phyloP scores from a whole-genome alignment of 1,140 invertebrate species.

The Hylaeus anthracinus region DNA sequence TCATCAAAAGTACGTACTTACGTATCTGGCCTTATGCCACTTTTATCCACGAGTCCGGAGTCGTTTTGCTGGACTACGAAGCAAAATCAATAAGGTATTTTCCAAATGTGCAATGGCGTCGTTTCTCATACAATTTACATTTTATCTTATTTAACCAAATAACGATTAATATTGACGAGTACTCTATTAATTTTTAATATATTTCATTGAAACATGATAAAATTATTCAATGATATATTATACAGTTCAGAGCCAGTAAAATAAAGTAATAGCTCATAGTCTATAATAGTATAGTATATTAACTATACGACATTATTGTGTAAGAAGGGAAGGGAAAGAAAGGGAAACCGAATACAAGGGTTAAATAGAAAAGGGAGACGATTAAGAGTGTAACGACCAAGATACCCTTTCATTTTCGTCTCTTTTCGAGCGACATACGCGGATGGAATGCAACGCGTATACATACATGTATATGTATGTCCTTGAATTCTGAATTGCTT shows the following conservation, averaged over 20 bases:
- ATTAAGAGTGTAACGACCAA: slow-evolving; percentile 34
- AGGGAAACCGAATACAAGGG: slow-evolving; percentile 14
- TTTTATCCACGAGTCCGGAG: neutral
- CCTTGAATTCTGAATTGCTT: slow-evolving; percentile 14
- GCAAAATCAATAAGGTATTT: neutral
- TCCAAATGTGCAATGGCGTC: neutral
- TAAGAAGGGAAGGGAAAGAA: neutral
- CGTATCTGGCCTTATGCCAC: neutral
- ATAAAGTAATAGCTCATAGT: neutral
- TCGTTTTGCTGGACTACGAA: neutral
- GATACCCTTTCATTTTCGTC: slow-evolving; percentile 9
- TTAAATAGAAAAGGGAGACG: slow-evolving; percentile 8
- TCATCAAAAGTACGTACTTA: no score
- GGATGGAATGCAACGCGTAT: slow-evolving; percentile 21
- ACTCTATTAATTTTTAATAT: neutral
- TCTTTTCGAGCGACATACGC: slow-evolving; percentile 18
- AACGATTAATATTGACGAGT: no score
- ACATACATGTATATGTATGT: neutral
- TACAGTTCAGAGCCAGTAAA: neutral
- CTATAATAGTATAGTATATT: no score
- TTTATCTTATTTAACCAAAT: neutral
- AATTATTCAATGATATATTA: neutral
- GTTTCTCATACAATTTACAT: neutral
- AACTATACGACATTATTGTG: no score
- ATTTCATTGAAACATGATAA: neutral